A percentile compares a stretch with the other conserved stretches of the same genome.
These are phyloP conservation scores for Cheracebus regulus DNA, from an alignment of 2,797 vertebrate species.

Conservation along the genomic window DNA sequence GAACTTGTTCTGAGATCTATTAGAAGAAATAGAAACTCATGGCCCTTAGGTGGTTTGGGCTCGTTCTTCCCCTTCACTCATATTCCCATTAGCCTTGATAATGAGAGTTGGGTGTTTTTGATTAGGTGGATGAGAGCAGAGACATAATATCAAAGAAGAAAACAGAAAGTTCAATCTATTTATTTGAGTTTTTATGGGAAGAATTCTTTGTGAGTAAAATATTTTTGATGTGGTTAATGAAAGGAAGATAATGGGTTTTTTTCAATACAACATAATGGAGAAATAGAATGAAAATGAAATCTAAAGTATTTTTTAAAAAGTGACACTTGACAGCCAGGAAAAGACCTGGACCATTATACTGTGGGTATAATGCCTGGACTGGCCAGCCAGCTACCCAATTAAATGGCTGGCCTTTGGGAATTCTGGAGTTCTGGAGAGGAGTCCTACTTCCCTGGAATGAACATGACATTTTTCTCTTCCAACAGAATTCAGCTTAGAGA, in stretches of 20 bases:
- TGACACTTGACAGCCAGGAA: not conserved
- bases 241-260: not conserved
- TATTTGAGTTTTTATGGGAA: not conserved
- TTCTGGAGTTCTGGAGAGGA: not conserved
- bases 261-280: not conserved
- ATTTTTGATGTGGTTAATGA: not conserved
- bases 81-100: not conserved
- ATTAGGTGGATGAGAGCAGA: not conserved
- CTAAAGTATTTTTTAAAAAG: not conserved
- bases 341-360: not conserved
- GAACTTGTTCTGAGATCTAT: not conserved
- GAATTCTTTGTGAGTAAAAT: not conserved
- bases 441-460: not conserved
- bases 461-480: conserved; percentile 50
- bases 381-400: not conserved
- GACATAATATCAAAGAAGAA: not conserved
- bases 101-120: not conserved
- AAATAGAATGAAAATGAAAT: not conserved
- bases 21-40: not conserved
- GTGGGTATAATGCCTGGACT: not conserved
- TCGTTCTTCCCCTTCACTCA: not conserved
- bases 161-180: not conserved
- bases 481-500: conserved; percentile 73
- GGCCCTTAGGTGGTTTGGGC: not conserved
- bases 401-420: not conserved